phyloP scores from a whole-genome alignment of 2,113 vertebrate species.

The Psammodynastes pulverulentus region DNA sequence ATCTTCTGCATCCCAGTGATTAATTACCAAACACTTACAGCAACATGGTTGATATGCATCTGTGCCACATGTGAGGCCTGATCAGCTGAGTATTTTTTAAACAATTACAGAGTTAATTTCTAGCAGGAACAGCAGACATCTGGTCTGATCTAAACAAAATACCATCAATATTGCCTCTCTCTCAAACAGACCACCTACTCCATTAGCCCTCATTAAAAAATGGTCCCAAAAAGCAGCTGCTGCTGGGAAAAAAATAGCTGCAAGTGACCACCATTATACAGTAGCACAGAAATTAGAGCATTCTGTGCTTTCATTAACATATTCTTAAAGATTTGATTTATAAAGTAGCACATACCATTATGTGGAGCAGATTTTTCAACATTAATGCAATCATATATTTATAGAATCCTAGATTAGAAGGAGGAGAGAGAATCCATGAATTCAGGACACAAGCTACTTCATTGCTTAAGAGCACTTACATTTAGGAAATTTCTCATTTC shows the following conservation, averaged over 20 bases:
- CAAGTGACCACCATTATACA: fast-evolving
- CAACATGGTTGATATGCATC: conserved; percentile 42
- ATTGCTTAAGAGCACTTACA: background rate
- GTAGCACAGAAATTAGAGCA: background rate
- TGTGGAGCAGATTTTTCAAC: background rate
- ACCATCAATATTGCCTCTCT: conserved; percentile 23
- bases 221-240: conserved; percentile 18
- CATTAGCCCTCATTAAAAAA: background rate
- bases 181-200: conserved; percentile 20
- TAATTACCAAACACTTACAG: conserved; percentile 50
- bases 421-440: background rate
- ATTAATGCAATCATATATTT: background rate
- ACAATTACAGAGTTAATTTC: conserved; percentile 58
- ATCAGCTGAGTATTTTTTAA: conserved; percentile 40
- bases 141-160: conserved; percentile 42
- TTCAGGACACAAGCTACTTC: background rate
- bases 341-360: background rate
- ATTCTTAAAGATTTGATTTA: conserved; percentile 33
- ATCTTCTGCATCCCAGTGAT: conserved; percentile 30
- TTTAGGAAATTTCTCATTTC: background rate
- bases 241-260: background rate
- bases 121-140: conserved; percentile 56
- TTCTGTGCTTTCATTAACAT: conserved; percentile 4
- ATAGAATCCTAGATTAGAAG: background rate
- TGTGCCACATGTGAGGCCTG: conserved; percentile 51